Conservation (phyloP, 2,888 invertebrate species). For the Drosophila stalkeri region DNA sequence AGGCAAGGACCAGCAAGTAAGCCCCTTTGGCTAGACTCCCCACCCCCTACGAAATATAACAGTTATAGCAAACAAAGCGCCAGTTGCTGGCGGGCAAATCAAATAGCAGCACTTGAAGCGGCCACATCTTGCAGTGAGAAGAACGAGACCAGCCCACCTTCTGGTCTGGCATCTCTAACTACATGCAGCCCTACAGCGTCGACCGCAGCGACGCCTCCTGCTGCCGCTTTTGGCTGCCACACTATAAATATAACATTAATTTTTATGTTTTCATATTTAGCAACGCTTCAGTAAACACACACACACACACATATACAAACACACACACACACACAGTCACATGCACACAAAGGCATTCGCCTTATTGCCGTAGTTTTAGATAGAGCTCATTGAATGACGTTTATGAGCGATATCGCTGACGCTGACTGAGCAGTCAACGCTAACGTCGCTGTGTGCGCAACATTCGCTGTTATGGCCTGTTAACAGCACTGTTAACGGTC, state of each 20-base stretch:
- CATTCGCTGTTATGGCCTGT: conserved; percentile 46
- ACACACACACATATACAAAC: conserved; percentile 42
- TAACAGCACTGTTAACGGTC: conserved; percentile 41
- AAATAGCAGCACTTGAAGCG: conserved; percentile 59
- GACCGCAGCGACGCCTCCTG: conserved; percentile 67
- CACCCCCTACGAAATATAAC: conserved; percentile 13
- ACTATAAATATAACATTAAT: conserved; percentile 82
- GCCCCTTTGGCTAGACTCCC: conserved; percentile 33
- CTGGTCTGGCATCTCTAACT: neutral
- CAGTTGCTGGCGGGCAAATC: conserved; percentile 56
- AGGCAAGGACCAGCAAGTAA: conserved; percentile 41
- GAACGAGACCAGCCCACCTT: neutral
- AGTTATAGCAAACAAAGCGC: conserved; percentile 39
- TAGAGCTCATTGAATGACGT: conserved; percentile 78
- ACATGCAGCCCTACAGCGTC: conserved; percentile 58
- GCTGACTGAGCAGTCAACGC: conserved; percentile 33
- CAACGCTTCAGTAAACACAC: conserved; percentile 75
- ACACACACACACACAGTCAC: conserved; percentile 2
- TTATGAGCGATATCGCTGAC: conserved; percentile 72
- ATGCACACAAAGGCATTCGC: conserved; percentile 22
- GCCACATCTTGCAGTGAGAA: conserved; percentile 27
- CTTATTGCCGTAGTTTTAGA: conserved; percentile 68
- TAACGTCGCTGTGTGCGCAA: conserved; percentile 48
- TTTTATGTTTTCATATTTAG: conserved; percentile 81
- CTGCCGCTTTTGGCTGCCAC: conserved; percentile 69